Base-by-base conservation (phyloP, 2,888 invertebrate species). In the Philopedon plagiatum region DNA sequence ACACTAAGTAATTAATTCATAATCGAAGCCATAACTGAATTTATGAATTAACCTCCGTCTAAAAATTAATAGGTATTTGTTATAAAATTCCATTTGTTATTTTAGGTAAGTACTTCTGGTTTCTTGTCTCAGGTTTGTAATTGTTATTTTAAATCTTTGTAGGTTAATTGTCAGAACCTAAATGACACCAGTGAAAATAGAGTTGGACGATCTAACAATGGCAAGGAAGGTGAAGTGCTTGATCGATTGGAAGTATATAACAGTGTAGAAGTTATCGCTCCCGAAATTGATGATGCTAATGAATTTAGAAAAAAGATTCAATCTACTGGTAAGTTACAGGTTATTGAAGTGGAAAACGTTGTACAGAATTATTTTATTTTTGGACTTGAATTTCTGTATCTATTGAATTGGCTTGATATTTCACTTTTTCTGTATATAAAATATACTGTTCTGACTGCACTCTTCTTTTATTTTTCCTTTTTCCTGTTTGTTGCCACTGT, bases 231-330 rank as follows among this genome's bases (percentile, higher is more conserved):
- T 1, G 86, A 89, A 54, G 86, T 92, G 0, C 85, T 92, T 19
- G 91, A 92, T 79, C 85, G 90, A 29, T 81, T 94, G 65, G 92
- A 93, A 82, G 92, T 94, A 11, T 94, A 93, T 80, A 94, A 94
- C 82, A 93, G 93, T 72, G 90, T 94, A 73, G 93, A 93, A 84
- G 94, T 94, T 4, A 86, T 91, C 64, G 93, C 94, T 1, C 93
- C 94, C 0, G 92, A 92, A 81, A 92, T 94, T 76, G 92, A 93
- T 80, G 89, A 90, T 56, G 66, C 60, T 3, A 66, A 32, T 32
- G 69, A 70, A 1, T 66, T 62, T 64, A 61, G 66, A 21, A 69
- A 73, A 37, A 65, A 69, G 18, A 74, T 76, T 58, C 62, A 75
- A 58, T 65, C 73, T 39, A 77, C 77, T 60, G 80, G 81, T 81